phyloP scores from a whole-genome alignment of 2,888 invertebrate genomes.

The Andrena haemorrhoa region DNA sequence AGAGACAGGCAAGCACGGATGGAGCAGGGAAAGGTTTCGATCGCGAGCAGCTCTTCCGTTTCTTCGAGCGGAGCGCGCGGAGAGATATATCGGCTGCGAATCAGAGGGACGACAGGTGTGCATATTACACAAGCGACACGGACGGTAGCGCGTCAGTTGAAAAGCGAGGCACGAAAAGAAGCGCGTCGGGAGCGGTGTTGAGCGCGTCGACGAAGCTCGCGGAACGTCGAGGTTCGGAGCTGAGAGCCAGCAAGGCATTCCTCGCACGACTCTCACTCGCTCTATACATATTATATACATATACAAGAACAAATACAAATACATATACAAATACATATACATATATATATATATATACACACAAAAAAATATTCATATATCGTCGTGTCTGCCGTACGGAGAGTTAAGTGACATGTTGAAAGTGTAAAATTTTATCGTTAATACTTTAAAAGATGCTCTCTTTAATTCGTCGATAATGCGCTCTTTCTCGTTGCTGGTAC shows the following conservation, averaged over 20 bases:
- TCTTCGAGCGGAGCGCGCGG: neutral
- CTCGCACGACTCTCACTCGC: constrained; percentile 50
- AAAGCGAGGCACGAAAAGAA: neutral
- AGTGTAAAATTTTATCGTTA: constrained; percentile 75
- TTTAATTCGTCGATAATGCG: constrained; percentile 45
- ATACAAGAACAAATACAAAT: constrained; percentile 26
- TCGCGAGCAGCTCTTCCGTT: neutral
- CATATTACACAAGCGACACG: constrained; percentile 23
- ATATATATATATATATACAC: constrained; percentile 28
- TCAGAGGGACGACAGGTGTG: neutral
- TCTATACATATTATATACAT: constrained; percentile 45
- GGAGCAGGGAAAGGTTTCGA: neutral
- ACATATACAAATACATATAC: constrained; percentile 15
- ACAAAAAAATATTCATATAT: constrained; percentile 47
- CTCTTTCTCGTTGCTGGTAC: constrained; percentile 59
- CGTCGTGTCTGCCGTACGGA: constrained; percentile 64
- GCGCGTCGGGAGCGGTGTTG: neutral
- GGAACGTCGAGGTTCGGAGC: neutral
- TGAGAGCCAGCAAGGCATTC: constrained; percentile 14
- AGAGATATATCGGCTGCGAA: constrained; percentile 27
- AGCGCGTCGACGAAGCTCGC: neutral
- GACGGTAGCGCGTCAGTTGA: constrained; percentile 18
- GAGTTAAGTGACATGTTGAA: constrained; percentile 69
- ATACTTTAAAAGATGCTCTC: constrained; percentile 59
- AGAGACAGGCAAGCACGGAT: neutral